A percentile compares a stretch with the other conserved stretches of the same genome.
phyloP scores from a whole-genome alignment of 2,888 invertebrate genomes.

The Xanthia togata region DNA sequence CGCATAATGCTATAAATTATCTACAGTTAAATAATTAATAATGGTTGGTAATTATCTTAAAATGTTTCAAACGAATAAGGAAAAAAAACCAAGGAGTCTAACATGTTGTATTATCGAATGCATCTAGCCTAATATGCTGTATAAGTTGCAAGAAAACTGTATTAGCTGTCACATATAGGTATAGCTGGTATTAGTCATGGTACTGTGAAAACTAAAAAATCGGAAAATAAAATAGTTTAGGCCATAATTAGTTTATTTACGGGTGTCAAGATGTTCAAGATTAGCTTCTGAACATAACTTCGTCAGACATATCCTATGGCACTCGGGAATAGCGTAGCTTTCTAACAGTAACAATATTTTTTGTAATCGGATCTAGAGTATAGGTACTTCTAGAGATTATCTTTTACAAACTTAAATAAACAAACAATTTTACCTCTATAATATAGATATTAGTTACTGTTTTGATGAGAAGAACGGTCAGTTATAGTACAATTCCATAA shows the following conservation, averaged over 20 bases:
- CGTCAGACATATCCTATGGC: neutral
- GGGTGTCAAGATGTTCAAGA: neutral
- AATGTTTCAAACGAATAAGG: slow-evolving; percentile 5
- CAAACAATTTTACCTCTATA: neutral
- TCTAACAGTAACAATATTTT: neutral
- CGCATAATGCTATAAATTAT: slow-evolving; percentile 21
- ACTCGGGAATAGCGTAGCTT: too few relatives aligned
- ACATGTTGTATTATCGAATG: neutral
- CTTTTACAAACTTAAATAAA: neutral
- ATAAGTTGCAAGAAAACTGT: neutral
- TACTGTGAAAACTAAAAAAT: too few relatives aligned
- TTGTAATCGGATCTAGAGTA: too few relatives aligned
- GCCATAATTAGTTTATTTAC: neutral
- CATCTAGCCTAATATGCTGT: neutral
- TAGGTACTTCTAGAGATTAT: too few relatives aligned
- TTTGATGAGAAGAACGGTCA: neutral
- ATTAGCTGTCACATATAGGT: neutral
- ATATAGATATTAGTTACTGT: neutral
- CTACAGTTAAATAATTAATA: neutral
- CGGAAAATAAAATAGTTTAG: too few relatives aligned
- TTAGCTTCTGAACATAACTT: neutral
- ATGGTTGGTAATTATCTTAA: too few relatives aligned
- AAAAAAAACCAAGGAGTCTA: neutral
- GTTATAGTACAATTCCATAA: neutral
- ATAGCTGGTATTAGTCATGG: neutral